Evolutionary conservation across 64 coral and sea anemone species (phyloP).

Genomic region (Dendrophyllia cribrosa): DNA sequence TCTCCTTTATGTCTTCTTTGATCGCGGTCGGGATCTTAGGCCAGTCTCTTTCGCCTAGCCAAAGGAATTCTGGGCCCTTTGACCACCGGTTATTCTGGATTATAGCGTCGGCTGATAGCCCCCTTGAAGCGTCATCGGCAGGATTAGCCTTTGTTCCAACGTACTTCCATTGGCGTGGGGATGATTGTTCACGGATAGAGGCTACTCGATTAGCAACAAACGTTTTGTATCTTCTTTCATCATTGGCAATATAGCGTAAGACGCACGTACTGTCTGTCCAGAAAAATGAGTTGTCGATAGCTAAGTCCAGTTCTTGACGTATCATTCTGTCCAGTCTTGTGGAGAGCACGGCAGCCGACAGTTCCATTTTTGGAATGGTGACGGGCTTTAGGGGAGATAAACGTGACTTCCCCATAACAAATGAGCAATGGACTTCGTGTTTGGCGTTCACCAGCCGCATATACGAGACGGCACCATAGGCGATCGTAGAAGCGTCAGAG

Average conservation of each 20-base stretch:
- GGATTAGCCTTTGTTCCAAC: slow-evolving; percentile 27
- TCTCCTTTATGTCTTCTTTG: slow-evolving; percentile 20
- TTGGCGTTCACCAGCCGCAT: not conserved
- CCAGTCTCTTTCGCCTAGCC: not conserved
- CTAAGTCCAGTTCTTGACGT: slow-evolving; percentile 4
- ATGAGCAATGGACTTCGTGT: not conserved
- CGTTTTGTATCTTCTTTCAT: too few species aligned
- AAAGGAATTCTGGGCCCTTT: slow-evolving; percentile 46
- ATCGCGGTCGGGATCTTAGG: not conserved
- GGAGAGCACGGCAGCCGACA: slow-evolving; percentile 28
- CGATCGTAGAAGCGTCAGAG: not conserved
- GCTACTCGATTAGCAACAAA: too few species aligned
- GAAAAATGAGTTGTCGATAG: not conserved
- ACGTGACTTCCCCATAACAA: slow-evolving; percentile 1
- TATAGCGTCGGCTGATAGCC: not conserved
- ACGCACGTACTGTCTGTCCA: too few species aligned
- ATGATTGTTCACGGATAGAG: not conserved
- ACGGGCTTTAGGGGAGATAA: slow-evolving; percentile 1
- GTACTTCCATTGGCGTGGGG: slow-evolving; percentile 16
- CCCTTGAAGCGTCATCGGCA: slow-evolving; percentile 57
- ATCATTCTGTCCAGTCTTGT: slow-evolving; percentile 40
- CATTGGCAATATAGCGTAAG: slow-evolving; percentile 13
- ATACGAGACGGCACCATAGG: not conserved
- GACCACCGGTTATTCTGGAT: slow-evolving; percentile 21
- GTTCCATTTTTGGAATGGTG: slow-evolving; percentile 23